Percentiles rank a stretch among this genome's conserved stretches.
phyloP scores from a whole-genome alignment of 2,797 vertebrate genomes.

The Gorsachius magnificus region DNA sequence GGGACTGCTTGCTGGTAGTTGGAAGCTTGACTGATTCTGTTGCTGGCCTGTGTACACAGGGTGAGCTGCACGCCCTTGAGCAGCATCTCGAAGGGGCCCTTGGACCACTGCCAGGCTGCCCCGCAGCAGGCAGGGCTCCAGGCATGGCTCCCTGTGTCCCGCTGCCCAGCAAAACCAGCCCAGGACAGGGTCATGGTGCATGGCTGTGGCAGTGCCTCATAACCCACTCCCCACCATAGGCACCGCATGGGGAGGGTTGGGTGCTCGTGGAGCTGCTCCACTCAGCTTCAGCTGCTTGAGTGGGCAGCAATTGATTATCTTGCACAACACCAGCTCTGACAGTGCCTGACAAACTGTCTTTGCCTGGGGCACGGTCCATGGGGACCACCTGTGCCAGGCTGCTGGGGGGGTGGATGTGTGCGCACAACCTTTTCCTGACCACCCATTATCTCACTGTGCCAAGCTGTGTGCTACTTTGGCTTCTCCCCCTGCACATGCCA shows the following conservation, averaged over 20 bases:
- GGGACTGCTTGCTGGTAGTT: not conserved
- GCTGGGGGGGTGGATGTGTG: not conserved
- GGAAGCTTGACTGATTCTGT: not conserved
- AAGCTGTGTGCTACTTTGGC: not conserved
- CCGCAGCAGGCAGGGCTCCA: not conserved
- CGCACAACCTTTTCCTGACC: not conserved
- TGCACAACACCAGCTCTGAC: not conserved
- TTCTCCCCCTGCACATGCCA: not conserved
- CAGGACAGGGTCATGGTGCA: not conserved
- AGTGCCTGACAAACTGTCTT: not conserved
- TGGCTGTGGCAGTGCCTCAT: accelerated
- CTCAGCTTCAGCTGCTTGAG: not conserved
- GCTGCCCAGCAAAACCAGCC: not conserved
- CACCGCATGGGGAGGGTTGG: accelerated
- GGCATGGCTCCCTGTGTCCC: accelerated
- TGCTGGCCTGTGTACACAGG: accelerated
- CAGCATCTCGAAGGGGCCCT: not conserved
- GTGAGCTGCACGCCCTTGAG: not conserved
- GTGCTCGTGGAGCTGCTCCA: accelerated
- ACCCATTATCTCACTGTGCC: not conserved
- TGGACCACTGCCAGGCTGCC: accelerated
- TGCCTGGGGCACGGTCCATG: accelerated
- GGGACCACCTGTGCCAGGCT: not conserved
- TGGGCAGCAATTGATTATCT: not conserved
- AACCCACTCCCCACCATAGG: accelerated